These are phyloP conservation scores for Eublepharis macularius DNA, from an alignment of 2,113 vertebrate genomes.

Conservation along the genomic window DNA sequence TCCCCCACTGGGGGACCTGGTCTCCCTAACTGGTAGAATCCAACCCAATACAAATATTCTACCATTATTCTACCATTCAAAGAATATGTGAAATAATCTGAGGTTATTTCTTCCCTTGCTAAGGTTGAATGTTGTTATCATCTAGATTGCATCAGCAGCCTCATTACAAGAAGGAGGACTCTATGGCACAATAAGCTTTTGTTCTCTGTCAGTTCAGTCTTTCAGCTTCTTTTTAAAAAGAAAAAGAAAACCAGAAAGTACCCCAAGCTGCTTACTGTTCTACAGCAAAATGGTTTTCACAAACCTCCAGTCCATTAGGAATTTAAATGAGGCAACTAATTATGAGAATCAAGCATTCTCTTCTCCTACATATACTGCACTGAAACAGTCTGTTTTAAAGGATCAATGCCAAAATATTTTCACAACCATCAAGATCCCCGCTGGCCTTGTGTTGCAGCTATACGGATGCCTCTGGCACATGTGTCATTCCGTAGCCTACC, in stretches of 20 bases:
- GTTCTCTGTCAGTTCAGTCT: slow-evolving; percentile 24
- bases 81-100: not conserved
- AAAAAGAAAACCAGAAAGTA: slow-evolving; percentile 8
- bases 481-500: slow-evolving; percentile 11
- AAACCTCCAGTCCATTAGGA: slow-evolving; percentile 45
- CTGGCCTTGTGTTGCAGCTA: not conserved
- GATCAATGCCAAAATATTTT: slow-evolving; percentile 41
- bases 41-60: not conserved
- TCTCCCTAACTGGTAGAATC: not conserved
- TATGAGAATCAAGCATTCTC: slow-evolving; percentile 46
- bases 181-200: not conserved
- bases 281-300: slow-evolving; percentile 44
- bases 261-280: slow-evolving; percentile 40
- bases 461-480: slow-evolving; percentile 3
- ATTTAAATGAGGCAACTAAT: slow-evolving; percentile 66
- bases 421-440: slow-evolving; percentile 30
- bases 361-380: slow-evolving; percentile 24
- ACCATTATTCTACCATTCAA: not conserved
- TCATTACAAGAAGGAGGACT: not conserved
- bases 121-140: not conserved
- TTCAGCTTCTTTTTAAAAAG: not conserved
- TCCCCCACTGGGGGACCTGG: no score
- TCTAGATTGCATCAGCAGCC: not conserved
- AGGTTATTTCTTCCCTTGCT: not conserved
- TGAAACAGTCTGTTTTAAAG: slow-evolving; percentile 61